phyloP scores from a whole-genome alignment of 2,797 vertebrate species.

The Petrocephalus sullivani region DNA sequence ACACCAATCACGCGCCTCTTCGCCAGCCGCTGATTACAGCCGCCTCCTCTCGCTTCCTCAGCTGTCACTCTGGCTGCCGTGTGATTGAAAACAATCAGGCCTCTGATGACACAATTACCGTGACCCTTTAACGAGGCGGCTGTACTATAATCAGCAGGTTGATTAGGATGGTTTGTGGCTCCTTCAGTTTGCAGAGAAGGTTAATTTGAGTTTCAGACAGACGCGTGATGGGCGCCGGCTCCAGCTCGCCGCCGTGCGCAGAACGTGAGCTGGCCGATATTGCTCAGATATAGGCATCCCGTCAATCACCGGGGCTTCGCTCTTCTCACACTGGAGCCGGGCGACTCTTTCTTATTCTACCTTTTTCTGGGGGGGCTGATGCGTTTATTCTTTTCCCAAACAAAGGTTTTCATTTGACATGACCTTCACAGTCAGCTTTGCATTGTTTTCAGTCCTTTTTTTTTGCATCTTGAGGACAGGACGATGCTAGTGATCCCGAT shows the following conservation, averaged over 20 bases:
- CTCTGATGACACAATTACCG: constrained; percentile 99
- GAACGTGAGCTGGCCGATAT: constrained; percentile 70
- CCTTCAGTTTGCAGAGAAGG: constrained; percentile 99
- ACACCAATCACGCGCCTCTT: constrained; percentile 55
- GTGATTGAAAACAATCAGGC: constrained; percentile 99
- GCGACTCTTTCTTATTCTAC: background rate
- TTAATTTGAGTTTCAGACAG: constrained; percentile 99
- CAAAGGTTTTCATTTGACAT: background rate
- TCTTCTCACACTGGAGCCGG: background rate
- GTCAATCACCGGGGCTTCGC: constrained; percentile 65
- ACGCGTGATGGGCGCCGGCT: constrained; percentile 81
- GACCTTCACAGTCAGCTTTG: constrained; percentile 1
- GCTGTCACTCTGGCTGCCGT: constrained; percentile 98
- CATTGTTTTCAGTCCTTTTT: background rate
- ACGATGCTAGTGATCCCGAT: too few species aligned
- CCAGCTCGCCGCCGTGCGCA: constrained; percentile 65
- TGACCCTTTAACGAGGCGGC: constrained; percentile 98
- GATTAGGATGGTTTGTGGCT: constrained; percentile 99
- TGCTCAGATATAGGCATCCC: constrained; percentile 68
- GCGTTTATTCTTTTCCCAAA: background rate
- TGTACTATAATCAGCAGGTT: constrained; percentile 83
- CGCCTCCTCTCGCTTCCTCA: constrained; percentile 93
- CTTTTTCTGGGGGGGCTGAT: background rate
- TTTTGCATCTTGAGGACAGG: background rate
- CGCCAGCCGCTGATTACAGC: constrained; percentile 89